These are phyloP conservation scores for Microhierax caerulescens DNA, from an alignment of 2,797 vertebrate genomes.

Conservation along the genomic window DNA sequence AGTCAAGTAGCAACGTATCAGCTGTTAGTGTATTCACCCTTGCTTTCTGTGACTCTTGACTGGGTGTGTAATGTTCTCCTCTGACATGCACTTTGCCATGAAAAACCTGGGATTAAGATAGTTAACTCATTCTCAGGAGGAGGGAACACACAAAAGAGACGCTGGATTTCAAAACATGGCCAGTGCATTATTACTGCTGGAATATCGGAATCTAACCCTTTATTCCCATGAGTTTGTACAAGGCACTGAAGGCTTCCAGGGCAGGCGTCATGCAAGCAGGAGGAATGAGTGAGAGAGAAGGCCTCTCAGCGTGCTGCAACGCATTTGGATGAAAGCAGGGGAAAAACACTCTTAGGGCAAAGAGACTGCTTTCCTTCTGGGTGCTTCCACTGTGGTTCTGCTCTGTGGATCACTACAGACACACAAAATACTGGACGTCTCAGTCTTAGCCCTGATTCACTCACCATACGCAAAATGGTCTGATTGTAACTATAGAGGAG, in stretches of 20 bases:
- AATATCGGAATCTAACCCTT: not conserved
- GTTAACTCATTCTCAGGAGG: not conserved
- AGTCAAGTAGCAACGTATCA: not conserved
- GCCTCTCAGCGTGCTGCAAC: not conserved
- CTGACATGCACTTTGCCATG: not conserved
- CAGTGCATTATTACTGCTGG: not conserved
- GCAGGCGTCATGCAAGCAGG: not conserved
- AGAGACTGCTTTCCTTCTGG: not conserved
- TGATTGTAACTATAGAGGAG: not conserved
- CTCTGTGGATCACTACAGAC: not conserved
- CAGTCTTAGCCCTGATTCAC: not conserved
- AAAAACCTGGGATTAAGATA: not conserved
- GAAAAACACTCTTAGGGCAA: not conserved
- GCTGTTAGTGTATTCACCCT: not conserved
- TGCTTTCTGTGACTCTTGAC: not conserved
- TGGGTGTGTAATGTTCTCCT: not conserved
- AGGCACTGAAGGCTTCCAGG: not conserved
- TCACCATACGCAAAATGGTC: fast-evolving
- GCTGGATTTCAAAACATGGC: not conserved
- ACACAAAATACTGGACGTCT: fast-evolving
- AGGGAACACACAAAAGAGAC: not conserved
- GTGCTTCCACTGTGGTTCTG: not conserved
- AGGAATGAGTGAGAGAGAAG: not conserved
- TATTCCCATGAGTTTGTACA: not conserved
- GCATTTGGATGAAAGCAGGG: not conserved